Percentiles rank a stretch among this genome's conserved stretches.
Evolutionary conservation across 1,140 invertebrate species (phyloP).

Genomic region (Dreissena polymorpha): DNA sequence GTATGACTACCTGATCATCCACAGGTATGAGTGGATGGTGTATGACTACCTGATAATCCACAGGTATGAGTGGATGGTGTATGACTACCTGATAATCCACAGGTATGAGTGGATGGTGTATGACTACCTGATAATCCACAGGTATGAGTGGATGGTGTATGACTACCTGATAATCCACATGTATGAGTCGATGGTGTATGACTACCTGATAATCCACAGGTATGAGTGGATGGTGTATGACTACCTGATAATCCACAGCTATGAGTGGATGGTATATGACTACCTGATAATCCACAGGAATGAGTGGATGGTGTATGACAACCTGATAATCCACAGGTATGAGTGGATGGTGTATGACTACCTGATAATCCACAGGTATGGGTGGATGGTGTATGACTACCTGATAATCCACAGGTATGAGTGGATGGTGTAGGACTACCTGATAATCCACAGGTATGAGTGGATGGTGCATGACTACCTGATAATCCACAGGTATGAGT

Average conservation of each 20-base stretch:
- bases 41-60: conserved; percentile 93
- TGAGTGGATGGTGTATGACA: conserved; percentile 98
- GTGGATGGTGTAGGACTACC: conserved; percentile 96
- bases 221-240: conserved; percentile 98
- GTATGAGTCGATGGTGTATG: conserved; percentile 99
- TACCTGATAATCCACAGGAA: conserved; percentile 96
- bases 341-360: conserved; percentile 96
- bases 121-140: conserved; percentile 94
- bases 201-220: conserved; percentile 96
- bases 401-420: conserved; percentile 98
- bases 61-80: conserved; percentile 99
- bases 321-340: conserved; percentile 97
- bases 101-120: conserved; percentile 98
- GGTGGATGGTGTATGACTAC: conserved; percentile 96
- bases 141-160: conserved; percentile 99
- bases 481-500: conserved; percentile 98
- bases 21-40: conserved; percentile 99
- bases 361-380: conserved; percentile 97
- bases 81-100: conserved; percentile 95
- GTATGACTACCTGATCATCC: conserved; percentile 92
- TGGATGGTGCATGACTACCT: conserved; percentile 95
- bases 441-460: conserved; percentile 98
- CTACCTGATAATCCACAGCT: conserved; percentile 95
- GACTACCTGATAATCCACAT: conserved; percentile 95
- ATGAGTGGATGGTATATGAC: conserved; percentile 99